phyloP scores from a whole-genome alignment of 2,797 vertebrate genomes.

The Chaunax sp. region DNA sequence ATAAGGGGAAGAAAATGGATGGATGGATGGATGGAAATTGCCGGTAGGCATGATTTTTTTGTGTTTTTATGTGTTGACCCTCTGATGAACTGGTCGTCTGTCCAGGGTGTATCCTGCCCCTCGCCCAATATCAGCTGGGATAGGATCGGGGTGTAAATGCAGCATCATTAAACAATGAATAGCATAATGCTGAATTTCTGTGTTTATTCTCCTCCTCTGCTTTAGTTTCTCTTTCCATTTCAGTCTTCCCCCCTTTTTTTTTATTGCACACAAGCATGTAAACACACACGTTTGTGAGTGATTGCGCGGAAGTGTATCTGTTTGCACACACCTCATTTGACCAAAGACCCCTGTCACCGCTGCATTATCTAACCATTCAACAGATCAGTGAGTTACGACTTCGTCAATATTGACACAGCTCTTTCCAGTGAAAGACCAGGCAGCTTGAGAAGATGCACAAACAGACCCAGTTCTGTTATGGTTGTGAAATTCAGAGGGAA shows the following conservation, averaged over 20 bases:
- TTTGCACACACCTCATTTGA: constrained; percentile 53
- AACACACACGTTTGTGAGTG: constrained; percentile 32
- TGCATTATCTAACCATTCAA: constrained; percentile 51
- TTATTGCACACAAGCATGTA: constrained; percentile 16
- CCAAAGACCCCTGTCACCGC: constrained; percentile 47
- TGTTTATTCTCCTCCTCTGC: background rate
- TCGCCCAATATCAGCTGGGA: too few relatives aligned
- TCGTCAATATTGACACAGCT: constrained; percentile 72
- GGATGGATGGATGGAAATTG: too few relatives aligned
- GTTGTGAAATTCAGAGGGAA: constrained; percentile 62
- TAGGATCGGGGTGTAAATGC: too few relatives aligned
- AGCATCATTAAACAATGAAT: too few relatives aligned
- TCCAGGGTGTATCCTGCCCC: too few relatives aligned
- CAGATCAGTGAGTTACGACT: constrained; percentile 63
- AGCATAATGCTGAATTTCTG: too few relatives aligned
- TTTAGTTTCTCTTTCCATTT: background rate
- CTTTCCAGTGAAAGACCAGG: constrained; percentile 44
- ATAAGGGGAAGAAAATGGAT: too few relatives aligned
- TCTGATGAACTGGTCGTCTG: too few relatives aligned
- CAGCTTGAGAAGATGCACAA: constrained; percentile 56
- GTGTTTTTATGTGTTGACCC: too few relatives aligned
- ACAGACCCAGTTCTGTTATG: constrained; percentile 51
- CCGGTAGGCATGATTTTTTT: too few relatives aligned
- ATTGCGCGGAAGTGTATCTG: constrained; percentile 35
- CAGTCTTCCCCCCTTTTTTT: background rate